Conservation (phyloP, 2,113 vertebrate genomes). For the Poeciliopsis turrubarensis region DNA sequence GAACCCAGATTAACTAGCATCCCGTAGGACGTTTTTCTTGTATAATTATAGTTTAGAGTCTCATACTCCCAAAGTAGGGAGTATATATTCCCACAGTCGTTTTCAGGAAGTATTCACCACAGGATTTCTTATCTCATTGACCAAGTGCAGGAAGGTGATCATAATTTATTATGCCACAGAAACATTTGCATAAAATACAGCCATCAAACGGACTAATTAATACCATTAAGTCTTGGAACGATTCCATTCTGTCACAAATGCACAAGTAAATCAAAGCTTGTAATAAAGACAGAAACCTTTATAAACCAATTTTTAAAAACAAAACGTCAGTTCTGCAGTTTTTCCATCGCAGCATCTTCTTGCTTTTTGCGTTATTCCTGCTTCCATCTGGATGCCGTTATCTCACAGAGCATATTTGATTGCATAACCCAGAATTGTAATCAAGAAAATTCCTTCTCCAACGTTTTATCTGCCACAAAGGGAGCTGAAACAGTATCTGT, state of each 20-base stretch:
- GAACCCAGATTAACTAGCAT: neutral
- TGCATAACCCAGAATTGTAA: neutral
- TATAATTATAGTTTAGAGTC: conserved; percentile 1
- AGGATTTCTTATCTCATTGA: conserved; percentile 2
- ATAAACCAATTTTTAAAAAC: neutral
- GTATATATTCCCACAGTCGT: neutral
- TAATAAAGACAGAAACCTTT: neutral
- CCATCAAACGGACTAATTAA: neutral
- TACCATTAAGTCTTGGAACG: neutral
- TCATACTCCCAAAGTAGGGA: neutral
- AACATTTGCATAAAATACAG: neutral
- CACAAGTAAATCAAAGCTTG: neutral
- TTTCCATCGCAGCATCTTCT: neutral
- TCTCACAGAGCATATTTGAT: neutral
- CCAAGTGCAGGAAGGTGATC: neutral
- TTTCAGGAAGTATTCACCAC: neutral
- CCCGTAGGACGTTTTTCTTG: neutral
- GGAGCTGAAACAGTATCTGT: neutral
- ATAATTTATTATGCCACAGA: neutral
- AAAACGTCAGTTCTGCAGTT: neutral
- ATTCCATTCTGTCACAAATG: neutral
- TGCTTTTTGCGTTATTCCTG: neutral
- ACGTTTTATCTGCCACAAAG: neutral
- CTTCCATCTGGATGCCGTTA: neutral
- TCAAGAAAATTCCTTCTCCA: neutral